Evolutionary conservation across 2,888 invertebrate genomes (phyloP).

Genomic region (Drosophila kuntzei): DNA sequence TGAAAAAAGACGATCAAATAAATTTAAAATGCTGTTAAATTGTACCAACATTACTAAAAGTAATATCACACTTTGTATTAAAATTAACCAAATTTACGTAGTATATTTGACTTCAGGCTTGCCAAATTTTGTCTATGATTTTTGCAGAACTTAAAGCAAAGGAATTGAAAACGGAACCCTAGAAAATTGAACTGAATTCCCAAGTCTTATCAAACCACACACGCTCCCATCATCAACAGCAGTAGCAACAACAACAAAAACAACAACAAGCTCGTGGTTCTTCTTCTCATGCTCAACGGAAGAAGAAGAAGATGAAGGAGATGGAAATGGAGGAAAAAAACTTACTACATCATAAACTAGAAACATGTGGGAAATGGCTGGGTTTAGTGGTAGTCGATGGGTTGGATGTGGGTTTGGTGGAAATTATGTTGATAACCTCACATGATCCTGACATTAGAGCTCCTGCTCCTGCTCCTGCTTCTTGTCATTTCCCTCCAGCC

Average conservation of each 20-base stretch:
- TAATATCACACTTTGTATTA: too few relatives aligned
- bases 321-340: slow-evolving; percentile 41
- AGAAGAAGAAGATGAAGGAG: slow-evolving; percentile 3
- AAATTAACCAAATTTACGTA: too few relatives aligned
- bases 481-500: slow-evolving; percentile 19
- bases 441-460: slow-evolving; percentile 81
- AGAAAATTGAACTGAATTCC: slow-evolving; percentile 58
- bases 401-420: slow-evolving; percentile 44
- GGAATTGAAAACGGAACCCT: slow-evolving; percentile 35
- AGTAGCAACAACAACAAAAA: slow-evolving; percentile 4
- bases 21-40: too few relatives aligned
- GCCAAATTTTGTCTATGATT: neutral
- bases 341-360: slow-evolving; percentile 79
- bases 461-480: slow-evolving; percentile 43
- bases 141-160: slow-evolving; percentile 18
- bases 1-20: too few relatives aligned
- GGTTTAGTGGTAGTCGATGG: slow-evolving; percentile 32
- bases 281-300: slow-evolving; percentile 9
- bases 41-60: too few relatives aligned
- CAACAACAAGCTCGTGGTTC: slow-evolving; percentile 24
- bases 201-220: slow-evolving; percentile 72
- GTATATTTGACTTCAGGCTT: neutral
- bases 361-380: slow-evolving; percentile 56
- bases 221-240: slow-evolving; percentile 67
- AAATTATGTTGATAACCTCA: slow-evolving; percentile 80